These are phyloP conservation scores for Sanderia malayensis DNA, from an alignment of 30 jellyfish, hydroid and myxozoan species.

Conservation along the genomic window DNA sequence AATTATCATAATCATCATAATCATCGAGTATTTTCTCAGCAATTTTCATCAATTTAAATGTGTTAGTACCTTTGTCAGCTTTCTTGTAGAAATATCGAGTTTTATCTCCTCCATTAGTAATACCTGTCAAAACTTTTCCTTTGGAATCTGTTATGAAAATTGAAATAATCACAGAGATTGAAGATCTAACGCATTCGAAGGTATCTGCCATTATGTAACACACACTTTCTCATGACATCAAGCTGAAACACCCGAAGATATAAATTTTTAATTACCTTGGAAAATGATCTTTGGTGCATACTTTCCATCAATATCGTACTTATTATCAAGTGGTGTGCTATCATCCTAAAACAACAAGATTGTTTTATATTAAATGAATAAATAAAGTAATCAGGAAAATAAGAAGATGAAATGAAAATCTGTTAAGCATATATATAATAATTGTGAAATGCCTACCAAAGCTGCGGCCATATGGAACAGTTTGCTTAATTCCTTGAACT, in stretches of 20 bases:
- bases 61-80: conserved; percentile 63
- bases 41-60: too few species aligned
- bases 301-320: conserved; percentile 82
- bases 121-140: conserved; percentile 63
- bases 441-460: conserved; percentile 67
- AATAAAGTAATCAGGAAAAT: too few species aligned
- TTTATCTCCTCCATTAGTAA: conserved; percentile 76
- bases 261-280: conserved; percentile 57
- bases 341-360: conserved; percentile 61
- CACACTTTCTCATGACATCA: too few species aligned
- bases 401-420: too few species aligned
- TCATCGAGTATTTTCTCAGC: too few species aligned
- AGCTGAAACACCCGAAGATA: too few species aligned
- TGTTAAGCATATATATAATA: too few species aligned
- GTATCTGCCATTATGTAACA: too few species aligned
- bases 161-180: too few species aligned
- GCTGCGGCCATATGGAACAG: conserved; percentile 82
- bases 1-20: too few species aligned
- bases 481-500: conserved; percentile 69
- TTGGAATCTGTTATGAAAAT: conserved; percentile 52
- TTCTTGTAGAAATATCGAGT: conserved; percentile 70
- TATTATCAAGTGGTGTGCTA: conserved; percentile 54
- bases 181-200: too few species aligned
- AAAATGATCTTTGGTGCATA: conserved; percentile 86
- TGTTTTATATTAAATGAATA: too few species aligned